Evolutionary conservation across 2,888 invertebrate genomes (phyloP), one percentile per base, ranked within the genome.

Genomic region (Biston betularia): DNA sequence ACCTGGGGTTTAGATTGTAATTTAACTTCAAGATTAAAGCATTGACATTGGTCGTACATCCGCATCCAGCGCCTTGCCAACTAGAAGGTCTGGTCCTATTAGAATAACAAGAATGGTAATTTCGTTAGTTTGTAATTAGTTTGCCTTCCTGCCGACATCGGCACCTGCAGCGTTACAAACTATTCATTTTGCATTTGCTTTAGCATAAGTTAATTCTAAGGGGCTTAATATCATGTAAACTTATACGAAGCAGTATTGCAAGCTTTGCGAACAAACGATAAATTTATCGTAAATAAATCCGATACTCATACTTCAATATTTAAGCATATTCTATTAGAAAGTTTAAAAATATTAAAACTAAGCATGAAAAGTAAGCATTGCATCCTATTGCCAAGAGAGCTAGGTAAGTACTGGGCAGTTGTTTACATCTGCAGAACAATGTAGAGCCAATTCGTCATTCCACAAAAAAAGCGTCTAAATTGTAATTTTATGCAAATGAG

Each of bases 101-200:
- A 55, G 55, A 68, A 68, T 68, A 63, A 63, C 67, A n/a, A 68
- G 63, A 68, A 68, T 68, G 67, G 35, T 63, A 68, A 68, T 68
- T 55, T 60, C 6, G 59, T 59, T 63, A 50, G 59, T 59, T 59
- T 50, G 59, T 63, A 63, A 68, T 63, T 63, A 63, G 67, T 56
- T 68, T 55, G 52, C 67, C 62, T 63, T 68, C 67, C 63, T 68
- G 63, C 15, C 38, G 44, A 45, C 67, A 68, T 63, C 67, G 63
- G 67, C 67, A 68, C 67, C 67, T 67, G 67, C 67, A 67, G 49
- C 56, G 55, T 48, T 60, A 60, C 57, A 38, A 42, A 57, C 14
- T 7, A 34, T 35, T 40, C 38, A 50, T 53, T 63, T 55, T 63
- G 59, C 62, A 67, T 67, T 14, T 3, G 11, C n/a, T 53, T 53